Percentiles rank a stretch among this genome's conserved stretches.
Evolutionary conservation across 2,797 vertebrate species (phyloP).

Genomic region (Sphenopsis melanotis): DNA sequence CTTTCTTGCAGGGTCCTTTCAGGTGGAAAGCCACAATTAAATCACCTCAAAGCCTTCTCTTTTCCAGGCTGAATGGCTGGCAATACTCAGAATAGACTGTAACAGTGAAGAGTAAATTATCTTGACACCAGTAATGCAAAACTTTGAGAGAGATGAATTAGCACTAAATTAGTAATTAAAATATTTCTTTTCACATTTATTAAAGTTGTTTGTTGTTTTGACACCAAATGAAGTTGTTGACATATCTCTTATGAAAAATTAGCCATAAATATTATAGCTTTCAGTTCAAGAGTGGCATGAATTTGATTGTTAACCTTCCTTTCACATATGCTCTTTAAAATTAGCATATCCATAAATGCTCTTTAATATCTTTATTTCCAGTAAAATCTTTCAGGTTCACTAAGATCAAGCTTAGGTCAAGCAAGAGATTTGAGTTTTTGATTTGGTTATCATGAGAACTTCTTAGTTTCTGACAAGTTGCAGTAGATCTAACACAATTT

Average conservation of each 20-base stretch:
- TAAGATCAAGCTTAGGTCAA: slow-evolving; percentile 36
- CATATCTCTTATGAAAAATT: background rate
- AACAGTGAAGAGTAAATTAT: background rate
- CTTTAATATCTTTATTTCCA: slow-evolving; percentile 45
- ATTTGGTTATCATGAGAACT: slow-evolving; percentile 22
- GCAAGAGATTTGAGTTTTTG: slow-evolving; percentile 29
- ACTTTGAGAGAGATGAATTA: background rate
- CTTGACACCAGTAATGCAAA: background rate
- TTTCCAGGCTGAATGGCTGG: background rate
- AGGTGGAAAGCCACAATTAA: background rate
- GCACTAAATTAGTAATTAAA: slow-evolving; percentile 10
- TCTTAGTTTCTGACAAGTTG: slow-evolving; percentile 27
- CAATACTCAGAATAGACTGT: background rate
- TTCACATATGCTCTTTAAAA: background rate
- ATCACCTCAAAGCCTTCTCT: background rate
- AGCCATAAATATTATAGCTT: background rate
- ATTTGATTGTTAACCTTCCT: slow-evolving; percentile 48
- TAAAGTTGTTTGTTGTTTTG: background rate
- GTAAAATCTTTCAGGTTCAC: background rate
- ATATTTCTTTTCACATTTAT: background rate
- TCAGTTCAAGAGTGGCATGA: slow-evolving; percentile 10
- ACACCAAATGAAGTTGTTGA: background rate
- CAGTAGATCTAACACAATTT: slow-evolving; percentile 19
- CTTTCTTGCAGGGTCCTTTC: background rate
- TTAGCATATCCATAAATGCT: background rate